Base-by-base conservation (phyloP, 2,888 invertebrate species). In the Sceliomorpha sp. region DNA sequence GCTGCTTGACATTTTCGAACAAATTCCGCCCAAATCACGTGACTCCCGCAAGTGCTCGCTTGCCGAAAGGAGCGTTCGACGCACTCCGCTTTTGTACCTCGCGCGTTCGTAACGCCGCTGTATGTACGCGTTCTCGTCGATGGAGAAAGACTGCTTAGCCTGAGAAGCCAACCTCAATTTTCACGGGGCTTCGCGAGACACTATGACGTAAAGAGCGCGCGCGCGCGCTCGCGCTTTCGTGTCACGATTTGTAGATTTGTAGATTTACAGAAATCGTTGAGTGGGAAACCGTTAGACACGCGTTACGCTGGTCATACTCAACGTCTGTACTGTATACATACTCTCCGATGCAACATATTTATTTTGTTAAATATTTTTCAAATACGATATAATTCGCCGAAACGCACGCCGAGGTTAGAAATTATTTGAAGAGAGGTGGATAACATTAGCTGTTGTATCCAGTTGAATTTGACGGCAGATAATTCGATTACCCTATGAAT, bases 11-110 rank as follows among this genome's bases (percentile, higher is more conserved):
- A 88, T 88, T 73, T 73, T 79, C 60, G 26, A 6, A 31, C 7
- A 10, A 53, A 12, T 51, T 26, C 80, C 77, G 20, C 80, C 77
- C 79, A 76, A 80, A 88, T 91, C 92, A 92, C 91, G 92, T 92
- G 92, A 90, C 87, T 86, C 73, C 60, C 40, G 83, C 81, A 80
- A 77, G 79, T 72, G 67, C 34, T 48, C 69, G 73, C 73, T n/a
- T 20, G 20, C 20, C 20, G 5, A 20, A 20, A 20, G 20, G 20
- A 2, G 20, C 20, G 20, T 20, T 40, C 15, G 17, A 40, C 40
- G 24, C 24, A 15, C 17, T 40, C n/a, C n/a, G 20, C 5, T 20
- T 20, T 20, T 5, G 20, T 20, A 20, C 9, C 1, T 10, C 34
- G 34, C 37, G 37, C 8, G 8, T 37, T 6, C 13, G n/a, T 24